Evolutionary conservation across 2,113 vertebrate species (phyloP), one percentile per base, ranked within the genome.

Genomic region (Salminus brasiliensis): DNA sequence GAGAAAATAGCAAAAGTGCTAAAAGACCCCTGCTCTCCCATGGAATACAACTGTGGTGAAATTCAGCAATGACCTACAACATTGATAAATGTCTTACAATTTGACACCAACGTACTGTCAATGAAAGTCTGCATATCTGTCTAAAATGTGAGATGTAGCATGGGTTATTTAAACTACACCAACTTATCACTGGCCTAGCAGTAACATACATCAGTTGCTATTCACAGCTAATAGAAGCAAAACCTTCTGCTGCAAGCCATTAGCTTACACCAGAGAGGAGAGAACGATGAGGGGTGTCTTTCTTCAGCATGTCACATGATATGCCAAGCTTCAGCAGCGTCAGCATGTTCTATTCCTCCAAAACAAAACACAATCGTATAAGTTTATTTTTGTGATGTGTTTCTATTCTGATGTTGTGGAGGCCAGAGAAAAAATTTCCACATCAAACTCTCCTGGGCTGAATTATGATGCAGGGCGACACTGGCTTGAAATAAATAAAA

Each of bases 221-320:
- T 81, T 74, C 16, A n/a, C 23, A 81, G 49, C 8, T 71, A 71
- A 76, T 76, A 25, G 29, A 0, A 5, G 43, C 21, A 49, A 72
- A 27, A 43, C 36, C 7, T n/a, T 39, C 12, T 45, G 72, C 60
- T 72, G 67, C 11, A 63, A 45, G 55, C 47, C 72, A 75, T 76
- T 53, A 70, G 4, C 4, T 18, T 65, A 53, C 45, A 53, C 65
- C 32, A 76, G 34, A 63, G n/a, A 27, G 49, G 30, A 63, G 13
- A 32, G 66, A 62, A 21, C 0, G 15, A 15, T 25, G 47, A 27
- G 63, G 29, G 36, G 49, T 43, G 59, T 53, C n/a, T n/a, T n/a
- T n/a, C n/a, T n/a, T n/a, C n/a, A n/a, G n/a, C n/a, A n/a, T n/a
- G n/a, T n/a, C n/a, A n/a, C n/a, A n/a, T n/a, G 18, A 2, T 2